Base-by-base conservation (phyloP, 2,888 invertebrate species). In the Zhuqinia jingwanae region DNA sequence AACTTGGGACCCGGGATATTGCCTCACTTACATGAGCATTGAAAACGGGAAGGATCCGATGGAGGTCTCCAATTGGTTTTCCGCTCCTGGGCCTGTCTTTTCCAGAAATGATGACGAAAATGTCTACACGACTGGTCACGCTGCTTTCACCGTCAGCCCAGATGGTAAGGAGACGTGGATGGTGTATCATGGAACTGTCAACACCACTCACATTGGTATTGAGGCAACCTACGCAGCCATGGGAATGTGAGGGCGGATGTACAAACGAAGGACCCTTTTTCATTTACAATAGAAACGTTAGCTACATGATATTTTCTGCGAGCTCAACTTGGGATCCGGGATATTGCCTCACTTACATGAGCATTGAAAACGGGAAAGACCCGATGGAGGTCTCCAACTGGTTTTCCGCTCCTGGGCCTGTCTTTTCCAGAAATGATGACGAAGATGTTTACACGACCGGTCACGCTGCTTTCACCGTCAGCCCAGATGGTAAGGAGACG, bases 271-370 rank as follows among this genome's bases (percentile, higher is more conserved):
- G 89, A 3, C 90, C 90, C n/a, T 89, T 80, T 58, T 75, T 89
- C 10, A 80, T 90, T 68, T 79, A 89, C 36, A 87, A 88, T n/a
- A n/a, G n/a, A n/a, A n/a, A n/a, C n/a, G n/a, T n/a, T n/a, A n/a
- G n/a, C n/a, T n/a, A n/a, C n/a, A n/a, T n/a, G n/a, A n/a, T n/a
- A n/a, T n/a, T n/a, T n/a, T n/a, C n/a, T n/a, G n/a, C n/a, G n/a
- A n/a, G n/a, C n/a, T n/a, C n/a, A n/a, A n/a, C n/a, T n/a, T n/a
- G n/a, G 68, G 88, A 70, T 13, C 86, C 83, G 13, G 36, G 89
- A 88, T n/a, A 90, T 90, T 2, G 90, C 84, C 50, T 88, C 88
- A 22, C 89, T 90, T 2, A 89, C 1, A 89, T 90, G 89, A 89
- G 90, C 0, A 89, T 90, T 50, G 89, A 89, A 70, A 75, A 20